A percentile compares a stretch with the other conserved stretches of the same genome.
Conservation (phyloP, 2,797 vertebrate genomes). For the Cuniculus paca region DNA sequence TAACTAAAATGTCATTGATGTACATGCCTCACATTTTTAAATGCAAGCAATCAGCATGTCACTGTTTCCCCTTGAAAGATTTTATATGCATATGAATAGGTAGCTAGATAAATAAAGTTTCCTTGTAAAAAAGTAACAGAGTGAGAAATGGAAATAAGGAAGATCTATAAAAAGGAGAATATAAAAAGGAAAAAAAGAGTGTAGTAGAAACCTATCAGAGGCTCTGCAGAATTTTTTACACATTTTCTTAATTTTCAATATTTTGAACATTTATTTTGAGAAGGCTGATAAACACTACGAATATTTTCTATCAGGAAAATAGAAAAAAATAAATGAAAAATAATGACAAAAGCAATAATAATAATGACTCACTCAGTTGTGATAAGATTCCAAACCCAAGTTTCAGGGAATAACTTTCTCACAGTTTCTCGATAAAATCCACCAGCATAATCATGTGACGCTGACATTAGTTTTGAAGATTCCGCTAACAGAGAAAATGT, state of each 20-base stretch:
- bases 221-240: background rate
- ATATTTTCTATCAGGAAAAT: background rate
- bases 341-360: background rate
- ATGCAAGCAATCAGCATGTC: background rate
- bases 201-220: background rate
- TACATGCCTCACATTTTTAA: background rate
- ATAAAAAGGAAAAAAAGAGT: background rate
- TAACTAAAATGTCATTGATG: background rate
- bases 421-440: slow-evolving; percentile 73
- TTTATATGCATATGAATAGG: background rate
- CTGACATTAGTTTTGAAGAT: fast-evolving
- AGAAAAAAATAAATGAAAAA: background rate
- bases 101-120: background rate
- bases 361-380: slow-evolving; percentile 88
- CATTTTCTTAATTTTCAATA: background rate
- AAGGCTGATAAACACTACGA: background rate
- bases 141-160: background rate
- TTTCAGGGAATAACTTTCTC: slow-evolving; percentile 92
- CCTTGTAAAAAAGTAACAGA: background rate
- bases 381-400: slow-evolving; percentile 93
- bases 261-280: background rate
- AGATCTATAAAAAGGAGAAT: background rate
- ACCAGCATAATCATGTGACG: fast-evolving
- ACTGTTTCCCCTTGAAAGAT: background rate
- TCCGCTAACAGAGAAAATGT: background rate